phyloP scores from a whole-genome alignment of 2,888 invertebrate genomes.

The Cryptosula pallasiana region DNA sequence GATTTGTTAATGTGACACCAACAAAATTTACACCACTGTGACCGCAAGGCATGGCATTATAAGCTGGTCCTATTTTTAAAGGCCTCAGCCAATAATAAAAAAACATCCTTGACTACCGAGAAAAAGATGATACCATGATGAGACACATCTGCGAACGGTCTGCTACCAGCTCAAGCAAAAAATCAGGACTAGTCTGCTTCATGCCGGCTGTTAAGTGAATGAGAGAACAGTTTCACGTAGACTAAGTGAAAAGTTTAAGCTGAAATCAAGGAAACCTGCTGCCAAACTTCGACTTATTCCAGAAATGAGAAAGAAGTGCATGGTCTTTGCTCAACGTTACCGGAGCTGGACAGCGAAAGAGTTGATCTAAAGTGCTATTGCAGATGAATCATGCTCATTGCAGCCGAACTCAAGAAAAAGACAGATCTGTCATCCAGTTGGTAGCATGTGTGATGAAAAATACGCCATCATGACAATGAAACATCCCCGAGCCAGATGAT shows the following conservation, averaged over 20 bases:
- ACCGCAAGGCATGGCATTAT: too few relatives aligned
- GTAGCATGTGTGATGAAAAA: too few relatives aligned
- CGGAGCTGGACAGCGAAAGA: neutral
- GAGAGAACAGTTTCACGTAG: conserved; percentile 2
- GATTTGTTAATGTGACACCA: too few relatives aligned
- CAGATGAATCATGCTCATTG: conserved; percentile 2
- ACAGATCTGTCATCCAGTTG: too few relatives aligned
- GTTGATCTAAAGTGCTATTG: neutral
- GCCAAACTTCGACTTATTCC: neutral
- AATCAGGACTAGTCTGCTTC: neutral
- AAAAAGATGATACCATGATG: neutral
- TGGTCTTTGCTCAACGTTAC: neutral
- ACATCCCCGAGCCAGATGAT: too few relatives aligned
- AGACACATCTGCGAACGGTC: neutral
- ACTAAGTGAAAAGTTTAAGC: neutral
- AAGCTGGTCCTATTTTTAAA: too few relatives aligned
- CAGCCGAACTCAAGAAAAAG: too few relatives aligned
- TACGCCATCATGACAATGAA: too few relatives aligned
- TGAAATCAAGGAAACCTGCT: neutral
- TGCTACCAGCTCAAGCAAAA: neutral
- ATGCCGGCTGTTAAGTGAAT: neutral
- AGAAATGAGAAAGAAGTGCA: neutral
- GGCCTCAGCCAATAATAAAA: too few relatives aligned
- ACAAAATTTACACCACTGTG: too few relatives aligned
- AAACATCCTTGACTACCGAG: too few relatives aligned